Conservation (phyloP, 2,888 invertebrate species). For the Labia minor region DNA sequence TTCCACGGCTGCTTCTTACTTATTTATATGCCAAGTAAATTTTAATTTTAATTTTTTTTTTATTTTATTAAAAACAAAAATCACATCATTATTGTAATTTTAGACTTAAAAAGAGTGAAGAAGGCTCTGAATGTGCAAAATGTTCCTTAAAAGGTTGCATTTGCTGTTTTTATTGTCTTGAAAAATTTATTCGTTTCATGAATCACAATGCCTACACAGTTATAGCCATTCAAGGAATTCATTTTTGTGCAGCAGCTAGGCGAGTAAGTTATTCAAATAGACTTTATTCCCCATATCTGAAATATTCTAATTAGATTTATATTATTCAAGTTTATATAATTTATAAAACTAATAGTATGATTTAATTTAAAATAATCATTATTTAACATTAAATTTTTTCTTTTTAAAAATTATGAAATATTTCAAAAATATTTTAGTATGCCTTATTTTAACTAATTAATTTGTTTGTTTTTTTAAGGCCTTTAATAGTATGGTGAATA, state of each 20-base stretch:
- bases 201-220: conserved; percentile 94
- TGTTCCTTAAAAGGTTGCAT: conserved; percentile 71
- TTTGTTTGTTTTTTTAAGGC: too few relatives aligned
- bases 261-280: conserved; percentile 65
- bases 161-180: conserved; percentile 83
- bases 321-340: too few relatives aligned
- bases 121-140: conserved; percentile 40
- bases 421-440: too few relatives aligned
- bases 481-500: conserved; percentile 69
- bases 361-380: too few relatives aligned
- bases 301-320: conserved; percentile 13
- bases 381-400: too few relatives aligned
- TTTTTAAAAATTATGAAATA: too few relatives aligned
- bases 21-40: conserved; percentile 82
- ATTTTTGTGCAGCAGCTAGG: conserved; percentile 81
- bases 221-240: conserved; percentile 80
- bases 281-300: conserved; percentile 8
- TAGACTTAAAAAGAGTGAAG: conserved; percentile 55
- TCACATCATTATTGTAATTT: conserved; percentile 27
- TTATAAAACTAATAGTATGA: too few relatives aligned
- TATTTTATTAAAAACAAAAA: conserved; percentile 23
- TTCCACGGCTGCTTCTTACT: conserved; percentile 77
- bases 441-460: too few relatives aligned
- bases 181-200: conserved; percentile 81
- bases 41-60: conserved; percentile 16